Base-by-base conservation (phyloP, 2,113 vertebrate species). In the Dicentrarchus labrax region DNA sequence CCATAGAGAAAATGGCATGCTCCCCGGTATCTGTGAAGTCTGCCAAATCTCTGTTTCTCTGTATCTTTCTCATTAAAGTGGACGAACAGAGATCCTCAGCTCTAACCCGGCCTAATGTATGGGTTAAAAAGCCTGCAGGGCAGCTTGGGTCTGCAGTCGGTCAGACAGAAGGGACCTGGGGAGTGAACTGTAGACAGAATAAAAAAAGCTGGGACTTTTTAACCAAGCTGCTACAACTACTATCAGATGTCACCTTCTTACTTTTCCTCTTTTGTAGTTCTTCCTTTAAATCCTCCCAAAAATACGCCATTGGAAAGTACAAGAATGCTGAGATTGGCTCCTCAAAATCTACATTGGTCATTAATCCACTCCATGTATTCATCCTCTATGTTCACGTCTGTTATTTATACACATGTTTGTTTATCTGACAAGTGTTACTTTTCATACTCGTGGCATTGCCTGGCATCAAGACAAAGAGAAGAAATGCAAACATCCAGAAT, bases 61-160 rank as follows among this genome's bases (percentile, higher is more conserved):
- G 56, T 70, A 16, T 65, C 48, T 73, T 61, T 51, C 57, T 82
- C 68, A 77, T 82, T 86, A 84, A 76, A 86, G 57, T 51, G 47
- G 72, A 72, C 24, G 36, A 67, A 22, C 50, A 50, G 68, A 77
- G 22, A 62, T n/a, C 50, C 47, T 65, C 59, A 48, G 71, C 51
- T 64, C 19, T 6, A 22, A 70, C 70, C 68, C 4, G 39, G n/a
- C 30, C 43, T 45, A 48, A 50, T 78, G 53, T 15, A 8, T 3
- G 2, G 15, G 24, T 66, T 71, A 47, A 61, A 81, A 72, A 72
- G 59, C 30, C 54, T 21, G 16, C 48, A 16, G 72, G 65, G 43
- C 71, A 59, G 57, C 3, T 2, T 61, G 54, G 54, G 47, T 72
- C 76, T 53, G 54, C 64, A 36, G 41, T 21, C 70, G 54, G 53